A percentile compares a stretch with the other conserved stretches of the same genome.
Conservation (phyloP, 2,113 vertebrate genomes). For the Irena cyanogastra region DNA sequence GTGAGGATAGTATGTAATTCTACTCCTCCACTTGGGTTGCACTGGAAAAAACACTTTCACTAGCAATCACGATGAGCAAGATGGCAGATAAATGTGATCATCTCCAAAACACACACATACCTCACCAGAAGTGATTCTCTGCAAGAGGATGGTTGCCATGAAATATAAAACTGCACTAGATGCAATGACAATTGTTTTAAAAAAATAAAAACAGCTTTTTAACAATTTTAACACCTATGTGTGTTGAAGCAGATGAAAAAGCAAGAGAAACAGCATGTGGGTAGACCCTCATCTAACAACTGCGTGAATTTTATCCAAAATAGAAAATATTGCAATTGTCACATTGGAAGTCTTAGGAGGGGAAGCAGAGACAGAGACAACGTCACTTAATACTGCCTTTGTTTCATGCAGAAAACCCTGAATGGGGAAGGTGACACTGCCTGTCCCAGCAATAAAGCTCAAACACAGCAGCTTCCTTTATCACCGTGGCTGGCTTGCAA, state of each 20-base stretch:
- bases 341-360: not conserved
- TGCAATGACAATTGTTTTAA: not conserved
- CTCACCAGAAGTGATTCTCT: not conserved
- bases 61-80: fast-evolving
- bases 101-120: not conserved
- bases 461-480: not conserved
- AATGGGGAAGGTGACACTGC: not conserved
- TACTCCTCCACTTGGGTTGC: not conserved
- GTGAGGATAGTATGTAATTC: not conserved
- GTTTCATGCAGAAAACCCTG: not conserved
- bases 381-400: not conserved
- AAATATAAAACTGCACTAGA: not conserved
- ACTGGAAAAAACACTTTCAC: not conserved
- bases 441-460: not conserved
- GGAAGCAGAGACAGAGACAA: not conserved
- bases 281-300: fast-evolving
- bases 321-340: not conserved
- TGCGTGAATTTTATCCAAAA: not conserved
- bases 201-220: not conserved
- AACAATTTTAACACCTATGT: not conserved
- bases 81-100: not conserved
- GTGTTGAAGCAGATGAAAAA: not conserved
- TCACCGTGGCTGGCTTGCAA: fast-evolving
- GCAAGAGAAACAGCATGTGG: not conserved
- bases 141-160: not conserved